Percentiles rank a stretch among this genome's conserved stretches.
phyloP scores from a whole-genome alignment of 2,797 vertebrate genomes.

The Eulemur rubriventer region DNA sequence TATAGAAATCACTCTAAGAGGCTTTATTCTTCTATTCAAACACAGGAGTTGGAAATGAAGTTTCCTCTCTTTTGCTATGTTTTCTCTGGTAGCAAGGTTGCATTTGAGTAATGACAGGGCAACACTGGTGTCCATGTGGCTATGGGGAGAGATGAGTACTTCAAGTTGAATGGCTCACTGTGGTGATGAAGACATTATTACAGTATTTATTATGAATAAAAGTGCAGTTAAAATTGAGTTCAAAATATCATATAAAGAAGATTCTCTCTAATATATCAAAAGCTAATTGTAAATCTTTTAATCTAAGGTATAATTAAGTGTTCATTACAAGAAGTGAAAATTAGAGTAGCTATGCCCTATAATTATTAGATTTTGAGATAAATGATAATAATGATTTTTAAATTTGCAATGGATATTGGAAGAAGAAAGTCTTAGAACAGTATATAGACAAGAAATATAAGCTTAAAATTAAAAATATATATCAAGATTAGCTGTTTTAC shows the following conservation, averaged over 20 bases:
- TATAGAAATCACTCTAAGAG: neutral
- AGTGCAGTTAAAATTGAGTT: slow-evolving; percentile 20
- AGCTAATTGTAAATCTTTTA: slow-evolving; percentile 63
- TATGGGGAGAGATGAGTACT: neutral
- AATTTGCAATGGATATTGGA: slow-evolving; percentile 18
- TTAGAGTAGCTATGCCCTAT: slow-evolving; percentile 17
- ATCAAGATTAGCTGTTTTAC: neutral
- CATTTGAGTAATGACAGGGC: neutral
- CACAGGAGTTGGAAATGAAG: neutral
- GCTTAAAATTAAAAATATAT: neutral
- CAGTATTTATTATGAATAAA: slow-evolving; percentile 21
- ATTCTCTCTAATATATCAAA: slow-evolving; percentile 42
- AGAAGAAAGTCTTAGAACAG: neutral
- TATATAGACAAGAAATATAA: neutral
- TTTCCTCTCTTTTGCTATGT: neutral
- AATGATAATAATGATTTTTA: slow-evolving; percentile 64
- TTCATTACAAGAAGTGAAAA: slow-evolving; percentile 61
- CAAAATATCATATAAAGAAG: slow-evolving; percentile 33
- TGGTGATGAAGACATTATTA: neutral
- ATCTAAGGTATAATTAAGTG: slow-evolving; percentile 61
- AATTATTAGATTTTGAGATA: slow-evolving; percentile 71
- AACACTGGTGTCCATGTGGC: neutral
- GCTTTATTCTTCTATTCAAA: neutral
- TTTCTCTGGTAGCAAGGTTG: neutral
- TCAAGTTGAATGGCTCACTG: neutral